Conservation (phyloP, 2,797 vertebrate genomes). For the Catharus ustulatus region DNA sequence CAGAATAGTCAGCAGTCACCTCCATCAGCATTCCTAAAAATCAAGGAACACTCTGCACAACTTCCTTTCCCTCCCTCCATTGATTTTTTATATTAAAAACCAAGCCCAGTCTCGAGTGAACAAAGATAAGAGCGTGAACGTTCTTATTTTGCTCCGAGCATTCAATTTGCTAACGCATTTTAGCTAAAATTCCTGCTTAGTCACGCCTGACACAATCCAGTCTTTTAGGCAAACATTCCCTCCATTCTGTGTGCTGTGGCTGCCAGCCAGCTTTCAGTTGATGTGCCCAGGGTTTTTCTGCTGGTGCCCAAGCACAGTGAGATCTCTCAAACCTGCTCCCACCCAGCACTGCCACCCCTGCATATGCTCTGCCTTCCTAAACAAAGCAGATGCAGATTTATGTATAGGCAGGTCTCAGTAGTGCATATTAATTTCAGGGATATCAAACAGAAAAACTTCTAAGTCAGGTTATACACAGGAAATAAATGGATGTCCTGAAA, state of each 20-base stretch:
- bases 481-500: not conserved
- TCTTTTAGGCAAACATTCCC: constrained; percentile 31
- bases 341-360: not conserved
- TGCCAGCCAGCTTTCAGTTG: constrained; percentile 19
- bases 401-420: not conserved
- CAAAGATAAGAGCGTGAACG: not conserved
- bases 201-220: constrained; percentile 58
- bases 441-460: not conserved
- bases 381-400: not conserved
- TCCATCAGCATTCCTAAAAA: constrained; percentile 24
- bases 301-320: not conserved
- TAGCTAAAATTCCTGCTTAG: constrained; percentile 53
- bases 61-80: not conserved
- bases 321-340: constrained; percentile 5
- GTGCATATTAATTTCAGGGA: not conserved
- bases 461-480: not conserved
- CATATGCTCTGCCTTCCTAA: not conserved
- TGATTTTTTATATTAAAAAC: constrained; percentile 59
- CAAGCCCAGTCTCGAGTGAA: not conserved
- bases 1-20: constrained; percentile 18
- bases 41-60: not conserved
- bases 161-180: constrained; percentile 24
- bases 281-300: not conserved
- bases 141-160: constrained; percentile 24
- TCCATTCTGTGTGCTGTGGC: constrained; percentile 9